Evolutionary conservation across 2,797 vertebrate species (phyloP).

Genomic region (Gephyroberyx darwinii): DNA sequence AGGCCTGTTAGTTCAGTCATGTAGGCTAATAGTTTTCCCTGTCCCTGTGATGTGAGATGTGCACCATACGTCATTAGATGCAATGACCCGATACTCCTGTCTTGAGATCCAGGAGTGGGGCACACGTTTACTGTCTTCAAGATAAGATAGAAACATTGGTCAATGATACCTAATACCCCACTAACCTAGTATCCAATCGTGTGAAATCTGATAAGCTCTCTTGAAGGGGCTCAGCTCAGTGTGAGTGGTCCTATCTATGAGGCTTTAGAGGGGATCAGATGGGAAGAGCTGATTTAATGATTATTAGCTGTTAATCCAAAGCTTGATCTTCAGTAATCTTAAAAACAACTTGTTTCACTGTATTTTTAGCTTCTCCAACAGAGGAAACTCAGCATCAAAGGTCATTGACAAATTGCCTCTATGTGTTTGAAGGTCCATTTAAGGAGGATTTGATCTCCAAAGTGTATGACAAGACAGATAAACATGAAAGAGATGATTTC

Average conservation of each 20-base stretch:
- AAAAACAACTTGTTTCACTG: conserved; percentile 27
- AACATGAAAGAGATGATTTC: conserved; percentile 14
- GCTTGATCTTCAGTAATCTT: conserved; percentile 57
- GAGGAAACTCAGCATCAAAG: conserved; percentile 6
- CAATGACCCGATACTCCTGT: conserved; percentile 50
- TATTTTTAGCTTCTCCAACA: conserved; percentile 36
- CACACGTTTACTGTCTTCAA: conserved; percentile 54
- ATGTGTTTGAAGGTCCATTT: neutral
- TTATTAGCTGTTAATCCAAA: conserved; percentile 66
- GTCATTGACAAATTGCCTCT: neutral
- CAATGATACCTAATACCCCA: conserved; percentile 65
- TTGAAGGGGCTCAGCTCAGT: conserved; percentile 68
- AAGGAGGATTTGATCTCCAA: conserved; percentile 10
- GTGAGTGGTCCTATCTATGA: conserved; percentile 63
- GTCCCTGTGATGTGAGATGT: conserved; percentile 38
- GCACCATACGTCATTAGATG: conserved; percentile 45
- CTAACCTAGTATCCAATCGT: conserved; percentile 72
- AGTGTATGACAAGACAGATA: conserved; percentile 21
- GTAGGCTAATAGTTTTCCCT: neutral
- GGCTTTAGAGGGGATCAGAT: conserved; percentile 68
- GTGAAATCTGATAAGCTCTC: conserved; percentile 76
- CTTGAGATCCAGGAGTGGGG: conserved; percentile 26
- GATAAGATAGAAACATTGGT: conserved; percentile 72
- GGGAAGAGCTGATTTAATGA: conserved; percentile 68
- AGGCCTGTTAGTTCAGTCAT: conserved; percentile 32